Base-by-base conservation (phyloP, 2,888 invertebrate species). In the Ornithoptera priamus region DNA sequence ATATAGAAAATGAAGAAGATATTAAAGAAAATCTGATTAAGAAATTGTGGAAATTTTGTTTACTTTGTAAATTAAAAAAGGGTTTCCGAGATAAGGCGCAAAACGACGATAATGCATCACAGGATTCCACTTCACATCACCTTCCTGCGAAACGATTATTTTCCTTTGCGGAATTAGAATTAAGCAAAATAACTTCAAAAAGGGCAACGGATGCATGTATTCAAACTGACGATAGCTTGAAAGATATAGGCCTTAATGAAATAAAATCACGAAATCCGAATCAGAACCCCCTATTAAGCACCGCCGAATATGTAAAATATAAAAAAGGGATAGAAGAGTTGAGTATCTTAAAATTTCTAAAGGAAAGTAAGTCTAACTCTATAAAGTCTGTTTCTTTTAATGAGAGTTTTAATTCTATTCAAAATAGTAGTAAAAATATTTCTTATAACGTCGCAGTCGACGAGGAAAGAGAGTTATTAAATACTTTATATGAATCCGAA, bases 211-310 rank as follows among this genome's bases (percentile, higher is more conserved):
- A 89, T 58, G 78, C 71, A 59, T 81, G 76, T 6, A 81, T 87
- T 1, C 92, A 92, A 81, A 91, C 92, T 0, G 86, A 85, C 46
- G 81, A 80, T 4, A 88, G 88, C 75, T 79, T 89, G 68, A 85
- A 87, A 75, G 79, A 85, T 66, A 67, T 74, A 57, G 36, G 70
- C 42, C 39, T 72, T 2, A 36, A 71, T 62, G 36, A 70, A 64
- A 53, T 65, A 70, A 70, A 71, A 56, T 57, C 67, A 59, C 65
- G 63, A n/a, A 62, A 70, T 7, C 57, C 36, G 6, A 50, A 69
- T 22, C 42, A 46, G 20, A 61, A 63, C 42, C 24, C 20, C 12
- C n/a, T 67, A 22, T 39, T 61, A 61, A 57, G 22, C 5, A 68
- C 46, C 56, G 10, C 36, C 10, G 57, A 61, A n/a, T 0, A 15